Evolutionary conservation across 1,140 invertebrate genomes (phyloP).

Genomic region (Drosophila quadrilineata): DNA sequence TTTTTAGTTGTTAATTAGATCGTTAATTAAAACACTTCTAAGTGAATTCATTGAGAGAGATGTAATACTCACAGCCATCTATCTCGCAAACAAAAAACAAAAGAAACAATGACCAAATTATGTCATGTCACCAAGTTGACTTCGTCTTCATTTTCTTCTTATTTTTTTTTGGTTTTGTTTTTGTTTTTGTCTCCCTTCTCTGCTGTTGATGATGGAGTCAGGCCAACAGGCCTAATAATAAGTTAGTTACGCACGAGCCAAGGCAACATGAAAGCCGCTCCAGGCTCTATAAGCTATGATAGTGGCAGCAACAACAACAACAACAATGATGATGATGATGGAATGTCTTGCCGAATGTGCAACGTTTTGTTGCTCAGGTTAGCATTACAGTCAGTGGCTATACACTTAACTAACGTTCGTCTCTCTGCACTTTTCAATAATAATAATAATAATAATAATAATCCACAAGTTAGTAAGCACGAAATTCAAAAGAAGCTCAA

Average conservation of each 20-base stretch:
- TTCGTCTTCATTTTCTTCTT: conserved; percentile 1
- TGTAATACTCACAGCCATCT: conserved; percentile 15
- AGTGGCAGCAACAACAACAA: conserved; percentile 19
- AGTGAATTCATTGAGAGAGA: conserved; percentile 2
- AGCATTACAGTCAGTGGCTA: conserved; percentile 61
- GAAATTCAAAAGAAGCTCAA: conserved; percentile 12
- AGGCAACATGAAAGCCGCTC: conserved; percentile 27
- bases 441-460: too few relatives aligned
- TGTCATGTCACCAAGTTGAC: conserved; percentile 33
- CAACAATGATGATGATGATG: conserved; percentile 43
- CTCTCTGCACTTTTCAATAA: conserved; percentile 62
- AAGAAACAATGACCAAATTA: conserved; percentile 57
- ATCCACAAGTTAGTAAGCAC: conserved; percentile 26
- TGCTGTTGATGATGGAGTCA: too few relatives aligned
- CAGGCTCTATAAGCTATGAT: conserved; percentile 21
- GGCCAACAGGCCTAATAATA: not conserved
- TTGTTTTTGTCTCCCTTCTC: not conserved
- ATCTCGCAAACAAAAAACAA: too few relatives aligned
- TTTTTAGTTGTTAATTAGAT: conserved; percentile 50
- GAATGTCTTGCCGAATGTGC: conserved; percentile 66
- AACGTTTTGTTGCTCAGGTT: conserved; percentile 65
- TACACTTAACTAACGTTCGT: conserved; percentile 26
- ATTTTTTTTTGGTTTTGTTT: not conserved
- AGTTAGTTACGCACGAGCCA: conserved; percentile 45
- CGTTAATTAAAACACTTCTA: conserved; percentile 59